Percentiles rank a stretch among this genome's conserved stretches.
Evolutionary conservation across 2,113 vertebrate species (phyloP).

Genomic region (Nicator chloris): DNA sequence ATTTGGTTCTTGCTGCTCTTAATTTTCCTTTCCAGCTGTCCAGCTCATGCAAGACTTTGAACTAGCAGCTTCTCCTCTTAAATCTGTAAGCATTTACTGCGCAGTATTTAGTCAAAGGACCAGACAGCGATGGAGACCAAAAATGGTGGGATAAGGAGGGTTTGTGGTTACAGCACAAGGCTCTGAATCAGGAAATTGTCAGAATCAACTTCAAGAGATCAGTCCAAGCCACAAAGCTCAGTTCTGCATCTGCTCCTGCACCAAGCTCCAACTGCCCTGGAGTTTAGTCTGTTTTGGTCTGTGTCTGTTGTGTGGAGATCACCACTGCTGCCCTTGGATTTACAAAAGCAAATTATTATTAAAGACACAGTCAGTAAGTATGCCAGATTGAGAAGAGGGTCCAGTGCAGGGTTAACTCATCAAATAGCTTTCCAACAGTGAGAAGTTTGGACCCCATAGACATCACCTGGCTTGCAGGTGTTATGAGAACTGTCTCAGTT

Average conservation of each 20-base stretch:
- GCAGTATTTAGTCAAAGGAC: background rate
- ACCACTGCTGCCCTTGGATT: background rate
- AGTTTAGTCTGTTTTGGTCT: background rate
- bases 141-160: background rate
- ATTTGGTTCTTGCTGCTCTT: background rate
- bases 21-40: background rate
- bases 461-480: background rate
- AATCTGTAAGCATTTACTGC: background rate
- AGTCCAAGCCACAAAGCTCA: background rate
- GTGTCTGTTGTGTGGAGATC: background rate
- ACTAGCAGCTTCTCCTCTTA: background rate
- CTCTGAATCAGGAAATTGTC: background rate
- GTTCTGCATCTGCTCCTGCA: background rate
- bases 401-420: background rate
- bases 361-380: background rate
- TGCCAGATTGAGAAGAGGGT: background rate
- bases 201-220: background rate
- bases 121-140: background rate
- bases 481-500: background rate
- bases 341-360: background rate
- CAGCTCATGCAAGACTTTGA: background rate
- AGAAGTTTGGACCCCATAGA: background rate
- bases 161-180: background rate
- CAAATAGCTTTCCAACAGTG: accelerated
- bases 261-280: background rate